These are phyloP conservation scores for Naso thynnoides DNA, from an alignment of 2,797 vertebrate genomes.

Conservation along the genomic window DNA sequence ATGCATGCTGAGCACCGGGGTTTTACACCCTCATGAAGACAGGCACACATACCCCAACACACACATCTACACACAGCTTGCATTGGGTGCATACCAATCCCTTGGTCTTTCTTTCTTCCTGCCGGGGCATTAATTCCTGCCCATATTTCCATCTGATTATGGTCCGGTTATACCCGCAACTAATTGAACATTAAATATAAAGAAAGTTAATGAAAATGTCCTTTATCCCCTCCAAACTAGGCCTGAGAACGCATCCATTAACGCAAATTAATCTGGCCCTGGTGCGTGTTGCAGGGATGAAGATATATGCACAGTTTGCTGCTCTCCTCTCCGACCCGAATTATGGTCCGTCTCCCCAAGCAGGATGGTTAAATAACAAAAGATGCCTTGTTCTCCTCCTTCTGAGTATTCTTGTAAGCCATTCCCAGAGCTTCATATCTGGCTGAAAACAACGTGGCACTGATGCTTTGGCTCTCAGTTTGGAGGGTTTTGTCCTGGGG, in stretches of 20 bases:
- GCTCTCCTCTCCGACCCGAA: conserved; percentile 75
- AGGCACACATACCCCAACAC: conserved; percentile 42
- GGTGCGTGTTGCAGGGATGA: conserved; percentile 75
- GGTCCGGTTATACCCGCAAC: conserved; percentile 88
- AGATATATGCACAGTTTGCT: conserved; percentile 81
- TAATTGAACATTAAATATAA: conserved; percentile 93
- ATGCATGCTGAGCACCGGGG: conserved; percentile 54
- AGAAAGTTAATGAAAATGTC: conserved; percentile 93
- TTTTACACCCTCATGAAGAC: conserved; percentile 61
- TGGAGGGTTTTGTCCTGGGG: conserved; percentile 15
- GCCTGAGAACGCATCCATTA: conserved; percentile 91
- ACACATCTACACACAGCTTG: conserved; percentile 57
- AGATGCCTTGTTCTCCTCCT: conserved; percentile 70
- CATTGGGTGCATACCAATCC: conserved; percentile 83
- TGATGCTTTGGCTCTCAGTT: conserved; percentile 50
- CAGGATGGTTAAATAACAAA: conserved; percentile 80
- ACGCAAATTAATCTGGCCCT: conserved; percentile 85
- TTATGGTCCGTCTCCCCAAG: conserved; percentile 68
- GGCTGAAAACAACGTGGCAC: conserved; percentile 43
- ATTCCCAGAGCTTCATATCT: conserved; percentile 65
- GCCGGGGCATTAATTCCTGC: conserved; percentile 87
- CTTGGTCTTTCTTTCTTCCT: conserved; percentile 83
- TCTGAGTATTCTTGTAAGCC: conserved; percentile 63
- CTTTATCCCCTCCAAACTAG: conserved; percentile 90
- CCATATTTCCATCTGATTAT: conserved; percentile 91